Conservation (phyloP, 2,888 invertebrate genomes). For the Drosophila paranaensis region DNA sequence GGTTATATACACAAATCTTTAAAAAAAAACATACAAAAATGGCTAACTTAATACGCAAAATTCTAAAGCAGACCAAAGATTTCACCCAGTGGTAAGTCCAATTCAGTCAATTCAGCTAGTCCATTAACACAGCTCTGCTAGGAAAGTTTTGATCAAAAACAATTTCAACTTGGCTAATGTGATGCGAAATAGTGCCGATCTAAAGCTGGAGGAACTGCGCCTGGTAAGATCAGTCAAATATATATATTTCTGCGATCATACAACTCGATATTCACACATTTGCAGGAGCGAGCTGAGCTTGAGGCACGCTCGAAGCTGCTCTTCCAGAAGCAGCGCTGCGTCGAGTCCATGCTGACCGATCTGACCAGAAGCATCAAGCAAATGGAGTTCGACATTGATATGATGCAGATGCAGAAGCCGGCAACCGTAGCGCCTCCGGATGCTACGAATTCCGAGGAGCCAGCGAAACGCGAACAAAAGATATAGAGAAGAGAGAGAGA, state of each 20-base stretch:
- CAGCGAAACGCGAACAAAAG: slow-evolving; percentile 22
- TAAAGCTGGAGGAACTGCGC: slow-evolving; percentile 48
- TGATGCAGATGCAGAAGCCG: slow-evolving; percentile 7
- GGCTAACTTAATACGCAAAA: slow-evolving; percentile 42
- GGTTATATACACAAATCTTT: not conserved
- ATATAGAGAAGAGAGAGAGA: slow-evolving; percentile 25
- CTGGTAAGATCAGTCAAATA: slow-evolving; percentile 1
- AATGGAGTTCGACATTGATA: slow-evolving; percentile 56
- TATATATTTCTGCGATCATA: no score
- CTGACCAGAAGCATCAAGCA: slow-evolving; percentile 58
- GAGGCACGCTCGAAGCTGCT: slow-evolving; percentile 19
- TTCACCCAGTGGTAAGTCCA: slow-evolving; percentile 30
- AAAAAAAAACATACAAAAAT: slow-evolving; percentile 14
- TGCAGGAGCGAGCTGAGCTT: slow-evolving; percentile 47
- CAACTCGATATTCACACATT: no score
- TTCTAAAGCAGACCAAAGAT: slow-evolving; percentile 33
- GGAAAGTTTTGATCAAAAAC: slow-evolving; percentile 44
- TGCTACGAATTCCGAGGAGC: not conserved
- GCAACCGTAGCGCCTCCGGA: not conserved
- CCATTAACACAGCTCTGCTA: not conserved
- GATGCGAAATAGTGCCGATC: slow-evolving; percentile 22
- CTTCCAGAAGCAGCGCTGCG: slow-evolving; percentile 35
- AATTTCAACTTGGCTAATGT: slow-evolving; percentile 38
- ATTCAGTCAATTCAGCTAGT: not conserved
- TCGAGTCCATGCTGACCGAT: slow-evolving; percentile 53